Evolutionary conservation across 2,113 vertebrate species (phyloP).

Genomic region (Istiophorus platypterus): DNA sequence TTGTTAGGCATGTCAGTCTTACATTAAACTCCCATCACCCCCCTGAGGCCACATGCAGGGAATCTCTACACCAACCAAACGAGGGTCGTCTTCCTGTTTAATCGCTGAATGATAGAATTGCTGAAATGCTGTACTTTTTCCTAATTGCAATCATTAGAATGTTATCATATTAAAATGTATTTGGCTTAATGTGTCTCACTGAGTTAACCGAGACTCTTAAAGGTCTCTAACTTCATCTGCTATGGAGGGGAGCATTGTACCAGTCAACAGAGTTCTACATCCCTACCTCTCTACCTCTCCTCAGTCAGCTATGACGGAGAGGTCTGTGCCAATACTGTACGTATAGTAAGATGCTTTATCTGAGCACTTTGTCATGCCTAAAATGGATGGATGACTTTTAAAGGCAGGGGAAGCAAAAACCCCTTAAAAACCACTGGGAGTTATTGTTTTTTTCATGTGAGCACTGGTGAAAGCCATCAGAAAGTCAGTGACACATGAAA

Average conservation of each 20-base stretch:
- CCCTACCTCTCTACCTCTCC: slow-evolving; percentile 36
- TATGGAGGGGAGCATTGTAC: slow-evolving; percentile 11
- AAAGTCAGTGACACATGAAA: slow-evolving; percentile 10
- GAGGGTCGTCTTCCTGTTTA: slow-evolving; percentile 32
- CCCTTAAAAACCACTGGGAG: slow-evolving; percentile 21
- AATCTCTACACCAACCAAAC: slow-evolving; percentile 39
- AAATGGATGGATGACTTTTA: slow-evolving; percentile 29
- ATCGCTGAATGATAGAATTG: slow-evolving; percentile 43
- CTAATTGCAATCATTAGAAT: slow-evolving; percentile 58
- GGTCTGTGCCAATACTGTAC: slow-evolving; percentile 7
- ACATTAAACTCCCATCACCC: slow-evolving; percentile 78
- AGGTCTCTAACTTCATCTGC: slow-evolving; percentile 28
- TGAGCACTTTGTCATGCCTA: slow-evolving; percentile 35
- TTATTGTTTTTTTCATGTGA: slow-evolving; percentile 32
- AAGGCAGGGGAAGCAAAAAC: slow-evolving; percentile 5
- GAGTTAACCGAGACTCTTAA: slow-evolving; percentile 10
- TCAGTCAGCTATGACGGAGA: slow-evolving; percentile 42
- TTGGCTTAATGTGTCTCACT: slow-evolving; percentile 17
- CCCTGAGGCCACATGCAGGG: slow-evolving; percentile 56
- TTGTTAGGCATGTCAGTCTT: slow-evolving; percentile 81
- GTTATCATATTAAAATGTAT: slow-evolving; percentile 29
- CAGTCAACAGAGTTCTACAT: slow-evolving; percentile 33
- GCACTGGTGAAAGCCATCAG: neutral
- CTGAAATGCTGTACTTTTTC: slow-evolving; percentile 46
- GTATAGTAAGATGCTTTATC: slow-evolving; percentile 36